Percentiles rank a stretch among this genome's conserved stretches.
These are phyloP conservation scores for Carollia perspicillata DNA, from an alignment of 2,113 vertebrate genomes.

Conservation along the genomic window DNA sequence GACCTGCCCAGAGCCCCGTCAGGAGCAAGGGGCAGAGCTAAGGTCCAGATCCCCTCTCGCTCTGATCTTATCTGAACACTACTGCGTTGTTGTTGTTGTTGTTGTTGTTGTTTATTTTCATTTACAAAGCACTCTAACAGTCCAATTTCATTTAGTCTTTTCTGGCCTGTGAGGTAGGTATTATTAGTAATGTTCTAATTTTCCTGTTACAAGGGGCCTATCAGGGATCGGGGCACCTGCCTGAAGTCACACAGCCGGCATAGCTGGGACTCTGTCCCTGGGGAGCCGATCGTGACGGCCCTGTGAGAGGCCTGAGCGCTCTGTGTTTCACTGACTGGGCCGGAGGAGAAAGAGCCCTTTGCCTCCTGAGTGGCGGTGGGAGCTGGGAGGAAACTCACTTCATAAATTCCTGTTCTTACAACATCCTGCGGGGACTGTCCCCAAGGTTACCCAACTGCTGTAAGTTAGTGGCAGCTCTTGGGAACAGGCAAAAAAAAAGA, in stretches of 20 bases:
- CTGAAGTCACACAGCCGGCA: background rate
- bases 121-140: background rate
- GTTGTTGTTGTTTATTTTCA: background rate
- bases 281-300: background rate
- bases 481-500: background rate
- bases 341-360: background rate
- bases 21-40: background rate
- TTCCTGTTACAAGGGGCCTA: background rate
- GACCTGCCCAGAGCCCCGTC: background rate
- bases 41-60: background rate
- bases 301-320: background rate
- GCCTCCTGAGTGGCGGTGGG: background rate
- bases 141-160: background rate
- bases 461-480: background rate
- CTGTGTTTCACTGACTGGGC: background rate
- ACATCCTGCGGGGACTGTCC: background rate
- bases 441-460: background rate
- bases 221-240: background rate
- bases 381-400: background rate
- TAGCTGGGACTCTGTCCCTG: background rate
- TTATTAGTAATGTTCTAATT: background rate
- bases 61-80: background rate
- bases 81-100: too few species aligned
- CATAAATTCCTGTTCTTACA: background rate
- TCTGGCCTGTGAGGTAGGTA: background rate